phyloP scores from a whole-genome alignment of 1,140 invertebrate genomes.

The Oreohelix idahoensis region DNA sequence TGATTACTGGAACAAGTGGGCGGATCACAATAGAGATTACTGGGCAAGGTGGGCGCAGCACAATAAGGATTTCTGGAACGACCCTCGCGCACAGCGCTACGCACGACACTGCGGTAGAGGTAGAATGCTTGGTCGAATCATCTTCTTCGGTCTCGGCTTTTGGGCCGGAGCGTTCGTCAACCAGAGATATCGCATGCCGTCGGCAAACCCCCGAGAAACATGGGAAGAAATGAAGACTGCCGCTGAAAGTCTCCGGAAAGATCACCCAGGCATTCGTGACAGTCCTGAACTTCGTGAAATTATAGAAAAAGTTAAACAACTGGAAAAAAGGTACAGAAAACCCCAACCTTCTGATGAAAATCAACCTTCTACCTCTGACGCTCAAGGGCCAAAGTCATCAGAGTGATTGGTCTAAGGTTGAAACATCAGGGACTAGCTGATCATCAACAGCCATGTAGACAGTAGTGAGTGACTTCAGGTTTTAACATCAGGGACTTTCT shows the following conservation, averaged over 20 bases:
- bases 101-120: neutral
- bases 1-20: neutral
- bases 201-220: neutral
- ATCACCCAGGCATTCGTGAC: neutral
- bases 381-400: neutral
- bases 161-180: neutral
- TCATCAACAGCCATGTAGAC: too few relatives aligned
- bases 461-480: too few relatives aligned
- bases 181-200: conserved; percentile 14
- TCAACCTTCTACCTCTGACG: neutral
- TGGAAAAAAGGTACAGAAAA: conserved; percentile 20
- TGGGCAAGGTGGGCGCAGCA: neutral
- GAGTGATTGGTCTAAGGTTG: neutral
- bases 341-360: neutral
- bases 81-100: neutral
- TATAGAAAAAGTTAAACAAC: conserved; percentile 17
- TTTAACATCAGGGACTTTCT: too few relatives aligned
- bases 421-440: too few relatives aligned
- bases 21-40: neutral
- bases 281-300: neutral
- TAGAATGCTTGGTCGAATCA: conserved; percentile 1
- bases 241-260: neutral
- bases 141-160: conserved; percentile 20
- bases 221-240: neutral
- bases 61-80: neutral